phyloP scores from a whole-genome alignment of 2,888 invertebrate species.

The Drosophila paramelanica region DNA sequence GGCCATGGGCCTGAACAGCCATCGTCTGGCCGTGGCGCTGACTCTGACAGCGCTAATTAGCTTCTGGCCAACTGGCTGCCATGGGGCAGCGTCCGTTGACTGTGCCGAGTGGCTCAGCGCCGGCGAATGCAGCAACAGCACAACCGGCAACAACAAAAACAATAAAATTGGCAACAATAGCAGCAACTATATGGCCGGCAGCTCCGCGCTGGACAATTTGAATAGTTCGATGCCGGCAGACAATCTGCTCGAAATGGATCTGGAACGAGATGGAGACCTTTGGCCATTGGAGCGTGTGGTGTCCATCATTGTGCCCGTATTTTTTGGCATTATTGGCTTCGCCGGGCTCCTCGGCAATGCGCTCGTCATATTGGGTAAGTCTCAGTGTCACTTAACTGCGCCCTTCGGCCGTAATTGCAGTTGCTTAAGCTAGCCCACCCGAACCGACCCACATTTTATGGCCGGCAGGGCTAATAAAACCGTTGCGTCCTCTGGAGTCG shows the following conservation, averaged over 20 bases:
- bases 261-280: slow-evolving; percentile 84
- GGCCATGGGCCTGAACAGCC: slow-evolving; percentile 29
- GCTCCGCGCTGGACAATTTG: slow-evolving; percentile 26
- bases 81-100: slow-evolving; percentile 30
- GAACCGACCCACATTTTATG: slow-evolving; percentile 4
- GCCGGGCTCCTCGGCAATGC: slow-evolving; percentile 96
- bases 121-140: slow-evolving; percentile 56
- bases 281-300: slow-evolving; percentile 88
- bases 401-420: slow-evolving; percentile 2
- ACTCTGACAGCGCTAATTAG: slow-evolving; percentile 54
- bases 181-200: slow-evolving; percentile 28
- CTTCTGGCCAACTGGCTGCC: slow-evolving; percentile 39
- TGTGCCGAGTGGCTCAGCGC: slow-evolving; percentile 65
- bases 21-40: slow-evolving; percentile 37
- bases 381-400: slow-evolving; percentile 2
- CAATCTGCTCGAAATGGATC: slow-evolving; percentile 82
- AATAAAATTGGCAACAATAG: slow-evolving; percentile 28
- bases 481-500: slow-evolving; percentile 7
- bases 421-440: background rate
- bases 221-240: slow-evolving; percentile 62
- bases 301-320: slow-evolving; percentile 90
- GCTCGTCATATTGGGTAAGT: slow-evolving; percentile 90
- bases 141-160: slow-evolving; percentile 30
- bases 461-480: slow-evolving; percentile 15
- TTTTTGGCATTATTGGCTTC: slow-evolving; percentile 94